Conservation (phyloP, 1,140 invertebrate species). For the Eueides isabella region DNA sequence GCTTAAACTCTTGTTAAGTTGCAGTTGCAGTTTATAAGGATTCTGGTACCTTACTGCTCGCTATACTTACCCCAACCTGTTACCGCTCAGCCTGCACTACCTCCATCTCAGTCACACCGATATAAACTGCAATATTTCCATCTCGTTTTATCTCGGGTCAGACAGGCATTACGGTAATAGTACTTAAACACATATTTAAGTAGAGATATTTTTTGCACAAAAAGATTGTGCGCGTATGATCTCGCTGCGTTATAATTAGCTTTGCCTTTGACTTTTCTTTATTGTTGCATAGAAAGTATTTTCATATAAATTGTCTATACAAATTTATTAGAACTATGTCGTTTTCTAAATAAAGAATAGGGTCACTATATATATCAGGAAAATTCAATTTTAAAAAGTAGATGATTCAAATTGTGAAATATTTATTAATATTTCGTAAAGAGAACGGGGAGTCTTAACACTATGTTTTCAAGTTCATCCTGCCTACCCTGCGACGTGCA, state of each 20-base stretch:
- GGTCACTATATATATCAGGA: too few species aligned
- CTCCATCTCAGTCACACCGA: slow-evolving; percentile 50
- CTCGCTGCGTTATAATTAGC: slow-evolving; percentile 45
- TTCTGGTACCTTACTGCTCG: slow-evolving; percentile 67
- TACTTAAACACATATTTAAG: slow-evolving; percentile 82
- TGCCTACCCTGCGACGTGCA: too few species aligned
- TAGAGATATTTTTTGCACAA: slow-evolving; percentile 75
- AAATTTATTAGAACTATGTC: neutral
- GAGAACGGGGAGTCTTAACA: too few species aligned
- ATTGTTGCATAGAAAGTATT: neutral
- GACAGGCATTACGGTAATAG: slow-evolving; percentile 77
- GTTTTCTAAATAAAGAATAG: neutral
- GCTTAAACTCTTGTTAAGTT: slow-evolving; percentile 26
- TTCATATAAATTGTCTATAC: neutral
- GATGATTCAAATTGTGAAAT: too few species aligned
- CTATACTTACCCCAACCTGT: slow-evolving; percentile 79
- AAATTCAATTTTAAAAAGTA: too few species aligned
- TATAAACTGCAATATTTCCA: slow-evolving; percentile 36
- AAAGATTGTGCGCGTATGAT: slow-evolving; percentile 60
- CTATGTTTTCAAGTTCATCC: too few species aligned
- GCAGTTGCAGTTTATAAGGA: slow-evolving; percentile 26
- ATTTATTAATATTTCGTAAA: too few species aligned
- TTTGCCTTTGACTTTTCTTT: slow-evolving; percentile 28
- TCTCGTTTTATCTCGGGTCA: slow-evolving; percentile 71
- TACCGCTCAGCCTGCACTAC: slow-evolving; percentile 73